Evolutionary conservation across 2,888 invertebrate species (phyloP).

Genomic region (Dorcus hopei): DNA sequence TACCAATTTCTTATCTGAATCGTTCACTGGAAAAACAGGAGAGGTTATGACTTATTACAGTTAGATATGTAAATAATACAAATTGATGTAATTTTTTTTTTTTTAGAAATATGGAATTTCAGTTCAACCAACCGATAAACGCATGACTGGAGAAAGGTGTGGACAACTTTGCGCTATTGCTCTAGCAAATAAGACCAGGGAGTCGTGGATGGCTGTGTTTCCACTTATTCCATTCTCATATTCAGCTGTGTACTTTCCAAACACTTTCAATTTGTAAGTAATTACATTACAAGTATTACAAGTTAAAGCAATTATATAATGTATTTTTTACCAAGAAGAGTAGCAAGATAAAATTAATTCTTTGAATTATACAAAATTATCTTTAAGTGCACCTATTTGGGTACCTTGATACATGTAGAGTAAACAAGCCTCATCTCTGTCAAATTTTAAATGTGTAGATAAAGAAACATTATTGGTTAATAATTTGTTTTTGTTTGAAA

Average conservation of each 20-base stretch:
- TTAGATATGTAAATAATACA: background rate
- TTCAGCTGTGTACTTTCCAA: slow-evolving; percentile 58
- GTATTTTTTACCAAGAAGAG: background rate
- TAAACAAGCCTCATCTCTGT: background rate
- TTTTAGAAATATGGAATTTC: slow-evolving; percentile 45
- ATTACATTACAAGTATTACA: background rate
- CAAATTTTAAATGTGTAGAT: background rate
- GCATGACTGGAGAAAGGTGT: slow-evolving; percentile 58
- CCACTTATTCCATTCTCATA: slow-evolving; percentile 62
- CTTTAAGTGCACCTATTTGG: background rate
- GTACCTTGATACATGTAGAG: no score
- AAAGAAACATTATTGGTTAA: background rate
- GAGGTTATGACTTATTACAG: slow-evolving; percentile 47
- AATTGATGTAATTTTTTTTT: slow-evolving; percentile 2
- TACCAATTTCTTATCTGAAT: slow-evolving; percentile 64
- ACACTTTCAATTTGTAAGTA: slow-evolving; percentile 50
- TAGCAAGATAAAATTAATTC: no score
- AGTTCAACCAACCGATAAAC: slow-evolving; percentile 48
- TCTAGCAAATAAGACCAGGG: slow-evolving; percentile 57
- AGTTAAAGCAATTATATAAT: background rate
- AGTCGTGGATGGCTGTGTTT: slow-evolving; percentile 69
- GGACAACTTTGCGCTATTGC: slow-evolving; percentile 58
- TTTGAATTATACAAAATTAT: background rate
- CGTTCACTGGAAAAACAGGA: slow-evolving; percentile 64
- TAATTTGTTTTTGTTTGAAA: no score